Evolutionary conservation across 2,888 invertebrate species (phyloP), one percentile per base, ranked within the genome.

Genomic region (Drosophila melanosoma): DNA sequence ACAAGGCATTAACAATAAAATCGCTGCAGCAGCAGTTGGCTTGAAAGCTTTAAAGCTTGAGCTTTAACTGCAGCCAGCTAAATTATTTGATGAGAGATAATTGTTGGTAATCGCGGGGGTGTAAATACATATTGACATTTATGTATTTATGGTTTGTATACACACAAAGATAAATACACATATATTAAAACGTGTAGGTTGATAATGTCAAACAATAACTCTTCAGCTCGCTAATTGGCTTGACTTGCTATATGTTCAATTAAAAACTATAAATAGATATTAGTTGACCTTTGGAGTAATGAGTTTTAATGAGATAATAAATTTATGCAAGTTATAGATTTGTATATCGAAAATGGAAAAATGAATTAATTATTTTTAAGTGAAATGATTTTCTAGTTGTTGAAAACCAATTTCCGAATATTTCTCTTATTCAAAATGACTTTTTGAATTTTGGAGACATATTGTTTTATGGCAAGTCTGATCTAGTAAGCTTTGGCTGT

Each of bases 1-100:
- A 66, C 68, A 76, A 66, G 62, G 65, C 77, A 63, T 72, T 78
- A 62, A 72, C 45, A 79, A 51, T 29, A 32, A 51, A 62, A 36
- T 38, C 15, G 60, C 61, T 53, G 52, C 52, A 57, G 26, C 12
- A 48, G 54, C 45, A 63, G 69, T 33, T 38, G 3, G 53, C 17
- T 48, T 7, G 2, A 15, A 23, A 45, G 45, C 45, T 45, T 45
- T 45, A 7, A 15, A 42, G 54, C 71, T 56, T 40, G 58, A 33
- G 45, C 20, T 15, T 45, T 45, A 40, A 58, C 32, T 65, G 63
- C 42, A 52, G 40, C 52, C 48, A 49, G 29, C 11, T 38, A 23
- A 32, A 53, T 26, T 33, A 45, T 32, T 54, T 36, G 32, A 5
- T 61, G 60, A 38, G 45, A 33, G 26, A 54, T 76, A 65, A 62